Evolutionary conservation across 2,113 vertebrate species (phyloP).

Genomic region (Vidua macroura): DNA sequence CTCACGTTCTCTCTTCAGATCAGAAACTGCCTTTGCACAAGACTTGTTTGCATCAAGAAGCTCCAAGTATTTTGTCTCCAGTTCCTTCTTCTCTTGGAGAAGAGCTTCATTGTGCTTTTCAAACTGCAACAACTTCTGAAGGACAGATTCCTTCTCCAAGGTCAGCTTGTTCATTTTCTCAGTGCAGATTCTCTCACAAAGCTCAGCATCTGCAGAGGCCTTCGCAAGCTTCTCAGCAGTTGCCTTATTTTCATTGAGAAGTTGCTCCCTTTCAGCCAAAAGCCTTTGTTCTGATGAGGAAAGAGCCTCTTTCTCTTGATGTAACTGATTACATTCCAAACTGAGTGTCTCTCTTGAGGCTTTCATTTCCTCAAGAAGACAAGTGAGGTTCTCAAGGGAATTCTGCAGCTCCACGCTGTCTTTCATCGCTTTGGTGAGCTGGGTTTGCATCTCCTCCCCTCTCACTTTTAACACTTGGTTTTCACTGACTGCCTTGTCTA

Average conservation of each 20-base stretch:
- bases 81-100: constrained; percentile 76
- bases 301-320: constrained; percentile 85
- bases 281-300: constrained; percentile 75
- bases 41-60: constrained; percentile 75
- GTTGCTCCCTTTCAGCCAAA: constrained; percentile 77
- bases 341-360: constrained; percentile 77
- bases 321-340: constrained; percentile 78
- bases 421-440: constrained; percentile 59
- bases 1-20: constrained; percentile 74
- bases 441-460: constrained; percentile 65
- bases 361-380: constrained; percentile 83
- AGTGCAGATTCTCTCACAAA: constrained; percentile 55
- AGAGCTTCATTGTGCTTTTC: constrained; percentile 75
- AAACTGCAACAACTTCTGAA: constrained; percentile 61
- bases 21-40: constrained; percentile 68
- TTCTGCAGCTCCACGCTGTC: constrained; percentile 77
- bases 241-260: constrained; percentile 72
- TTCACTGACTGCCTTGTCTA: constrained; percentile 61
- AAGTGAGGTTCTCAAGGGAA: constrained; percentile 73
- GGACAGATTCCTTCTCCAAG: constrained; percentile 74
- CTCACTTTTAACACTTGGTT: constrained; percentile 64
- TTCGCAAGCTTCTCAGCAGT: constrained; percentile 70
- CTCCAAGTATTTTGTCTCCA: constrained; percentile 74
- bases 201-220: constrained; percentile 55
- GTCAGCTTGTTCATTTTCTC: constrained; percentile 64